Conservation (phyloP, 2,113 vertebrate species). For the Narcine bancroftii region DNA sequence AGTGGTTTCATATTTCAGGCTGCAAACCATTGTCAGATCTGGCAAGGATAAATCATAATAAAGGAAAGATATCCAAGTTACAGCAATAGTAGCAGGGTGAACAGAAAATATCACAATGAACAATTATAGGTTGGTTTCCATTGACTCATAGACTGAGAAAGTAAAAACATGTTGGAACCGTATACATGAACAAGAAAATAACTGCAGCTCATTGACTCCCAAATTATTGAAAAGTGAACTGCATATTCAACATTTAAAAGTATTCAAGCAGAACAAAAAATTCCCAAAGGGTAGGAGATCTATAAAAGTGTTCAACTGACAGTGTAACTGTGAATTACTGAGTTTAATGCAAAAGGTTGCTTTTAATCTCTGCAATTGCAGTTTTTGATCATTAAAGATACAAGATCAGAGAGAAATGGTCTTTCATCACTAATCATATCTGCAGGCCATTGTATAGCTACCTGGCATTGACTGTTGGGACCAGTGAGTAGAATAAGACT, state of each 20-base stretch:
- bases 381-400: not conserved
- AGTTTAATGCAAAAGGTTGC: conserved; percentile 10
- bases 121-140: not conserved
- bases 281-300: not conserved
- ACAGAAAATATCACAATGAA: not conserved
- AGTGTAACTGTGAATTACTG: not conserved
- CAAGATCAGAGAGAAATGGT: not conserved
- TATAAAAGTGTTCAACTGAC: not conserved
- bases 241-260: not conserved
- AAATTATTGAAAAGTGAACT: not conserved
- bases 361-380: not conserved
- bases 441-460: not conserved
- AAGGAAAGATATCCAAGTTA: too few species aligned
- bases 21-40: too few species aligned
- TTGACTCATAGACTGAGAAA: not conserved
- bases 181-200: not conserved
- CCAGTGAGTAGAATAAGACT: not conserved
- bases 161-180: not conserved
- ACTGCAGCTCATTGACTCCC: not conserved
- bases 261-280: not conserved
- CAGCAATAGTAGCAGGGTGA: too few species aligned
- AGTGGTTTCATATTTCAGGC: too few species aligned
- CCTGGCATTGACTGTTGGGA: not conserved
- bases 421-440: not conserved
- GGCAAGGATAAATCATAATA: too few species aligned